phyloP scores from a whole-genome alignment of 2,113 vertebrate genomes.

The Phocoena phocoena region DNA sequence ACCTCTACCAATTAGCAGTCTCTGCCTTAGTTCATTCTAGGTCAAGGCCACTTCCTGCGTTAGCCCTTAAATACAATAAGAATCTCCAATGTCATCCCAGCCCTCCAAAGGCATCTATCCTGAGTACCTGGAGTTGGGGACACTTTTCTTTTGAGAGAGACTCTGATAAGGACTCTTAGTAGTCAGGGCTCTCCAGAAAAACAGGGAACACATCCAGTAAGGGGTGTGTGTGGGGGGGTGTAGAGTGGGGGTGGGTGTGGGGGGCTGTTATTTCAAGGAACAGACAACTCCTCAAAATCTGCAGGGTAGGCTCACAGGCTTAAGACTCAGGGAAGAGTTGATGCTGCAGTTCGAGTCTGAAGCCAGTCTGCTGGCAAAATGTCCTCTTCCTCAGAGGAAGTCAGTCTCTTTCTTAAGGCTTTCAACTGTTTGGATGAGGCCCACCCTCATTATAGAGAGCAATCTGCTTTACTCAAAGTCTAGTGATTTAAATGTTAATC shows the following conservation, averaged over 20 bases:
- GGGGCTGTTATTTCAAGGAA: background rate
- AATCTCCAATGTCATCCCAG: background rate
- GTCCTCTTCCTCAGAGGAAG: background rate
- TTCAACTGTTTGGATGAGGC: background rate
- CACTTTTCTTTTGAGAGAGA: background rate
- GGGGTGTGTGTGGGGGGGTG: background rate
- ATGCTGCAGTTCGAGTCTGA: background rate
- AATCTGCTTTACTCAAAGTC: background rate
- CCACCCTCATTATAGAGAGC: background rate
- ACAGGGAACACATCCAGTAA: background rate
- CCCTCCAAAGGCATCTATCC: background rate
- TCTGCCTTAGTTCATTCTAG: background rate
- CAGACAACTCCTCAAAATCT: background rate
- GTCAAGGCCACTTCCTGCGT: background rate
- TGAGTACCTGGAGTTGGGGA: background rate
- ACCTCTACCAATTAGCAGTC: background rate
- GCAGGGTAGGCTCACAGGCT: background rate
- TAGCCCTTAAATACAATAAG: background rate
- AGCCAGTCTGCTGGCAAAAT: background rate
- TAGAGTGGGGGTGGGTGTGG: background rate
- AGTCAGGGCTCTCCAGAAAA: background rate
- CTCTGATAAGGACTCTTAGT: background rate
- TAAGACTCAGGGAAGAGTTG: background rate
- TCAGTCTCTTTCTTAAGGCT: background rate
- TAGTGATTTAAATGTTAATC: background rate